Evolutionary conservation across 2,888 invertebrate genomes (phyloP).

Genomic region (Lithophane socia): DNA sequence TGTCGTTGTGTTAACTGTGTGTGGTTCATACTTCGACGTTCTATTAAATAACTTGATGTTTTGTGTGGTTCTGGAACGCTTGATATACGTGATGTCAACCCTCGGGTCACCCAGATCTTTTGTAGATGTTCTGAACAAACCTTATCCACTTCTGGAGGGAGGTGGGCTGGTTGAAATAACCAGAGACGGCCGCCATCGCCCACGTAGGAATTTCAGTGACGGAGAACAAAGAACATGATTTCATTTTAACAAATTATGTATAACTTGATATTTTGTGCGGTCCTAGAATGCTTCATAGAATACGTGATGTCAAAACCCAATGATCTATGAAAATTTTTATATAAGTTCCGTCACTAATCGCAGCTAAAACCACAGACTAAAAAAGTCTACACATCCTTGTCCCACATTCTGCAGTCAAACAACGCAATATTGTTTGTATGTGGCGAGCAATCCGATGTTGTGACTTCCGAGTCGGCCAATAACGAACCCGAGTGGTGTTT

Average conservation of each 20-base stretch:
- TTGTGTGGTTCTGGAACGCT: no score
- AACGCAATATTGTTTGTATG: conserved; percentile 63
- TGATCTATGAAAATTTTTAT: not conserved
- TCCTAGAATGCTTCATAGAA: no score
- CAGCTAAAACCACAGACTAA: conserved; percentile 3
- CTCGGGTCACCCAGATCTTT: not conserved
- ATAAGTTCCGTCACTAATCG: not conserved
- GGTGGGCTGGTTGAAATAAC: not conserved
- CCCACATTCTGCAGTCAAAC: conserved; percentile 12
- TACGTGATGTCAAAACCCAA: no score
- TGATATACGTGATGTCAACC: not conserved
- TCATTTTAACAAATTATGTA: not conserved
- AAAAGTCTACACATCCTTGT: conserved; percentile 20
- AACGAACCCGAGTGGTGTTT: conserved; percentile 74
- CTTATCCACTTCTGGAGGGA: not conserved
- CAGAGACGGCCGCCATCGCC: not conserved
- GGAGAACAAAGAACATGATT: not conserved
- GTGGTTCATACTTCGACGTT: not conserved
- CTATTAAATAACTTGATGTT: not conserved
- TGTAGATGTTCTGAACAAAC: not conserved
- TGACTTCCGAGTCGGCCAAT: conserved; percentile 67
- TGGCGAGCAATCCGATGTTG: conserved; percentile 62
- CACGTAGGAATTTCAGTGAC: no score
- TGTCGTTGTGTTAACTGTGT: not conserved
- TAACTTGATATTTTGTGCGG: no score